Conservation (phyloP, 2,888 invertebrate species). For the Eurytoma californica region DNA sequence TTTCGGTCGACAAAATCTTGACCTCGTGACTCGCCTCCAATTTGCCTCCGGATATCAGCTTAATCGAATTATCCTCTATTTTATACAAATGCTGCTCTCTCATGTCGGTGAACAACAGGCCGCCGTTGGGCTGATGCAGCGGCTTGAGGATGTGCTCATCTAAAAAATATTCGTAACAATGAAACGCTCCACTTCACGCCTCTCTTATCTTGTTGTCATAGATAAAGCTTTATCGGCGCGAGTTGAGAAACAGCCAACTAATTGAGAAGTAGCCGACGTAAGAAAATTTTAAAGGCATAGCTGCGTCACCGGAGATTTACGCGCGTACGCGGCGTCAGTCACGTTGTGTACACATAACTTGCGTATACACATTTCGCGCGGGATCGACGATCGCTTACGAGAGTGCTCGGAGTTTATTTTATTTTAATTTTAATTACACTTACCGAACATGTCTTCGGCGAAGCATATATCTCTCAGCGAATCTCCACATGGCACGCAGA, state of each 20-base stretch:
- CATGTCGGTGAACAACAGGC: conserved; percentile 56
- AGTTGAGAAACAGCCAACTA: conserved; percentile 28
- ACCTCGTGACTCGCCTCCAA: conserved; percentile 54
- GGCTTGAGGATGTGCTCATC: conserved; percentile 64
- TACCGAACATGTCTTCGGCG: conserved; percentile 63
- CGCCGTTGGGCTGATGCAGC: conserved; percentile 41
- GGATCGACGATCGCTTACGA: too few relatives aligned
- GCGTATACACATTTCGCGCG: too few relatives aligned
- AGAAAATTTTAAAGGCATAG: not conserved
- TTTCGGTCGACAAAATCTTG: conserved; percentile 61
- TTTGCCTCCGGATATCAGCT: conserved; percentile 3
- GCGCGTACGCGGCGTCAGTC: too few relatives aligned
- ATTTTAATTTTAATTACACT: not conserved
- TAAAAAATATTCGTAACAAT: conserved; percentile 56
- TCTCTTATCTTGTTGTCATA: conserved; percentile 44
- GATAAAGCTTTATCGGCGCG: conserved; percentile 48
- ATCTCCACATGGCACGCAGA: conserved; percentile 64
- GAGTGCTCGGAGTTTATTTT: too few relatives aligned
- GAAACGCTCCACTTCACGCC: not conserved
- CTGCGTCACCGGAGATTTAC: too few relatives aligned
- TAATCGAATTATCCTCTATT: conserved; percentile 32
- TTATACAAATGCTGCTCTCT: conserved; percentile 38
- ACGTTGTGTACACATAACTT: too few relatives aligned
- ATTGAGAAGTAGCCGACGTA: not conserved
- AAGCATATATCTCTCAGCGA: conserved; percentile 57